Evolutionary conservation across 1,140 invertebrate species (phyloP), one percentile per base, ranked within the genome.

Genomic region (Lethocerus indicus): DNA sequence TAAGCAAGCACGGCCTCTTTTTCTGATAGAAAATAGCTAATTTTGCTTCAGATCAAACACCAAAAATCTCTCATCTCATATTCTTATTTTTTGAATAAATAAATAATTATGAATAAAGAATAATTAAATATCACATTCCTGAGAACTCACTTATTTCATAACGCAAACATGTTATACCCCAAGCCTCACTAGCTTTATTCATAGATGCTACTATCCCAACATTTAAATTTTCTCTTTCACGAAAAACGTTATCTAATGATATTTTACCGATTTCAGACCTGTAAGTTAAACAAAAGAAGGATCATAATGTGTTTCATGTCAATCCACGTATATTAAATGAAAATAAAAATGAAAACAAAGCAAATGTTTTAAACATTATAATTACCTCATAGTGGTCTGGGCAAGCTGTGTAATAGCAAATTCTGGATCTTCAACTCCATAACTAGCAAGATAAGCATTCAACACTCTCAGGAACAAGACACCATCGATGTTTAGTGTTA

Each of bases 391-490:
- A 12, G 95, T 98, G 0, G 95, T 98, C 72, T 98, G 95, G 0
- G 95, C 95, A 35, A 98, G 69, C 66, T 99, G 95, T 35, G 92
- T 97, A 47, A 99, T 91, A 3, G 95, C 95, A 78, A 96, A 98
- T 68, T 98, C 94, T 16, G 94, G 90, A 72, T 99, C 95, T 72
- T 98, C 93, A 23, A 99, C 94, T 26, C 95, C 95, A 70, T 99
- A 99, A 53, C 91, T 95, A 72, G 81, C 81, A 57, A 78, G 62
- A 64, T 96, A 98, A 16, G 96, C 82, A 72, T 99, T 84, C 49
- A 89, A 72, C 56, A 99, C 86, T 64, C 83, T 72, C 48, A 99
- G 74, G 67, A 98, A 99, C 20, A 99, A 71, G 13, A 99, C 93
- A 56, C 94, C 96, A 72, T 99, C 95, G 61, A 99, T 89, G 61